These are phyloP conservation scores for Bettongia penicillata DNA, from an alignment of 2,113 vertebrate genomes.

Conservation along the genomic window DNA sequence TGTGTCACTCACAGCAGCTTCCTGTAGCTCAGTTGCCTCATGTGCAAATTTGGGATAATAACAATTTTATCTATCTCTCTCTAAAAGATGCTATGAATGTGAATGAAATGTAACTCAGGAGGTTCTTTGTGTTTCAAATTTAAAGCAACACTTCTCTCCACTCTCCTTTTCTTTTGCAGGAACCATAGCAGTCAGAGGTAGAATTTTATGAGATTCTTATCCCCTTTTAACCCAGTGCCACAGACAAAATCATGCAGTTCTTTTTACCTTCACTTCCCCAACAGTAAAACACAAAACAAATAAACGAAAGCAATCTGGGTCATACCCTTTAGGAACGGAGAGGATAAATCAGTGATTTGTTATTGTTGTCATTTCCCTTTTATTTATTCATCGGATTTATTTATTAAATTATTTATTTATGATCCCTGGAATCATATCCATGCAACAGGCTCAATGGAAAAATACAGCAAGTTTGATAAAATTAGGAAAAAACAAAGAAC, in stretches of 20 bases:
- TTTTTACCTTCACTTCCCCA: not conserved
- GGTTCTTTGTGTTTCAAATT: not conserved
- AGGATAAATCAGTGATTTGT: not conserved
- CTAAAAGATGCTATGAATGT: not conserved
- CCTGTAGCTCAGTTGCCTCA: conserved; percentile 13
- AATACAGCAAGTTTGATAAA: not conserved
- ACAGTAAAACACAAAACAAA: not conserved
- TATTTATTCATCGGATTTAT: too few species aligned
- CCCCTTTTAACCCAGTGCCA: not conserved
- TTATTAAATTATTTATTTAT: too few species aligned
- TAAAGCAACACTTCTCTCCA: not conserved
- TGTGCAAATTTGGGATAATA: conserved; percentile 11
- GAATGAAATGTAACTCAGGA: not conserved
- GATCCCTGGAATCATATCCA: not conserved
- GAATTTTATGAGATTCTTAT: not conserved
- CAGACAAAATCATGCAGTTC: not conserved
- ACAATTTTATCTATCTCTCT: not conserved
- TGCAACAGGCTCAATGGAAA: not conserved
- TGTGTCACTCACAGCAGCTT: not conserved
- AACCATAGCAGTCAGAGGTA: not conserved
- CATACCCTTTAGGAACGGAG: not conserved
- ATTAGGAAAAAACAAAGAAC: not conserved
- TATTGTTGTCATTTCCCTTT: not conserved
- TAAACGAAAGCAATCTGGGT: not conserved
- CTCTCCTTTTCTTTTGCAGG: not conserved